Conservation (phyloP, 2,797 vertebrate species). For the Kryptolebias ocellatus region DNA sequence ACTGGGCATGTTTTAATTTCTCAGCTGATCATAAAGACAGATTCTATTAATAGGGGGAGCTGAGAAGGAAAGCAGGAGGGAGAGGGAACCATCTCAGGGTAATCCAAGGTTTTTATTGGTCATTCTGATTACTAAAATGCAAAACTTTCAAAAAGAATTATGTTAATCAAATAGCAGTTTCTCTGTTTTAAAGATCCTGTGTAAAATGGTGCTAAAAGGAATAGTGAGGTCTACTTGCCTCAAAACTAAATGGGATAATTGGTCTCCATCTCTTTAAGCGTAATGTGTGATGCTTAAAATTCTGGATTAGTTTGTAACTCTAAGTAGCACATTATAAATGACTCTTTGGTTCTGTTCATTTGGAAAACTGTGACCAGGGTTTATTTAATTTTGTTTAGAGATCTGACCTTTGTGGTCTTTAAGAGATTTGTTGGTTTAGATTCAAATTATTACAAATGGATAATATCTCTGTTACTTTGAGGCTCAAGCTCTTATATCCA, state of each 20-base stretch:
- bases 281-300: background rate
- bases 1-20: constrained; percentile 74
- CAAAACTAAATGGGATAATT: constrained; percentile 13
- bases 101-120: constrained; percentile 72
- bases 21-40: constrained; percentile 73
- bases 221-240: constrained; percentile 11
- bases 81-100: constrained; percentile 25
- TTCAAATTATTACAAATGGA: too few species aligned
- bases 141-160: constrained; percentile 41
- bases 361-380: background rate
- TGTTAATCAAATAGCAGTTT: constrained; percentile 54
- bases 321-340: background rate
- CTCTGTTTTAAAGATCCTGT: constrained; percentile 23
- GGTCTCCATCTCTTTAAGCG: background rate
- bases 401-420: too few species aligned
- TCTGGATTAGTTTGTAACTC: background rate
- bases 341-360: background rate
- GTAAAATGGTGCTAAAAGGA: constrained; percentile 25
- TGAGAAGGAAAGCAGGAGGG: constrained; percentile 37
- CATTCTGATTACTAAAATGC: constrained; percentile 53
- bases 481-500: too few species aligned
- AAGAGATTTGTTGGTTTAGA: too few species aligned
- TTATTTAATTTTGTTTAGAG: background rate
- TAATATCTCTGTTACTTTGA: too few species aligned
- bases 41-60: constrained; percentile 73